Evolutionary conservation across 2,888 invertebrate genomes (phyloP), one percentile per base, ranked within the genome.

Genomic region (Mechanitis messenoides): DNA sequence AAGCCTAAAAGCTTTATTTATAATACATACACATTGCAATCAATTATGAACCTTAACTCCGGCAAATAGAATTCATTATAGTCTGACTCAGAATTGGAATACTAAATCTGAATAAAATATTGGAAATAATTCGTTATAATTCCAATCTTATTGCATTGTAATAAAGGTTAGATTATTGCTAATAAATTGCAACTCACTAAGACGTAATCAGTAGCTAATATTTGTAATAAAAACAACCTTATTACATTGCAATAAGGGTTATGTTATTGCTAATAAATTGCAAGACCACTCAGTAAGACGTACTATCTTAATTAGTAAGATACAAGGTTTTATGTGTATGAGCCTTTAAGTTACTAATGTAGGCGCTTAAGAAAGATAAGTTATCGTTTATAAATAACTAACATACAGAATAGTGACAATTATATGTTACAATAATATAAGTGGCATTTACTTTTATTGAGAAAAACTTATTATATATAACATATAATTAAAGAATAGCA

Each of bases 261-360:
- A 63, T 54, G 62, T 53, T 64, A 64, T 75, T 77, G 75, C 72
- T 75, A 77, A 78, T 76, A 71, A 74, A 74, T 73, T 71, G 72
- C 70, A 65, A 69, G 73, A 71, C 72, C 74, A 74, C 74, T 75
- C 72, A 63, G 69, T 67, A 69, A 68, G 70, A 71, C 66, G 65
- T 68, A 71, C 74, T 77, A 78, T 79, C 79, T 80, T 80, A 80
- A 80, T 80, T 79, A 79, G 75, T 67, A 68, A 70, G 75, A 78
- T 78, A 77, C 74, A 74, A 68, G 67, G 65, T 61, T 67, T 69
- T 69, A 70, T 69, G 70, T 71, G 68, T 71, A 66, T 67, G 63
- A 65, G 56, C 58, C 65, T 60, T 64, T 69, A 66, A 68, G 69
- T 72, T 69, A 70, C 67, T 71, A 71, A 71, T 69, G 69, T 67